These are phyloP conservation scores for Paramisgurnus dabryanus DNA, from an alignment of 2,113 vertebrate species.

Conservation along the genomic window DNA sequence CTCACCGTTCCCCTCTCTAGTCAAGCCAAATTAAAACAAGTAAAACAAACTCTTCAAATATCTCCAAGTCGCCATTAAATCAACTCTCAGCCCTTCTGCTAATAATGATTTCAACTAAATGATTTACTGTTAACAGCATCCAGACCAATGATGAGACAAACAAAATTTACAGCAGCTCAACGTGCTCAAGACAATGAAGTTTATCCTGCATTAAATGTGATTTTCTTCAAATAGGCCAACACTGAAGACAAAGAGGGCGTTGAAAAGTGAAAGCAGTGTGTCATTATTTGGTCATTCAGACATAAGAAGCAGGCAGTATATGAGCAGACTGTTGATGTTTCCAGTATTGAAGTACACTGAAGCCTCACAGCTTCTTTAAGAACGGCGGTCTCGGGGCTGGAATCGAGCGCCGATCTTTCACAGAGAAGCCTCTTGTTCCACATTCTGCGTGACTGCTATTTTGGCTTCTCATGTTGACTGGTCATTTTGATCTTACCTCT, in stretches of 20 bases:
- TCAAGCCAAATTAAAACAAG: conserved; percentile 72
- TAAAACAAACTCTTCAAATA: conserved; percentile 28
- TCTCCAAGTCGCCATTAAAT: not conserved
- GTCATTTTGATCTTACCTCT: conserved; percentile 57
- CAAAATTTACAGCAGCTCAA: not conserved
- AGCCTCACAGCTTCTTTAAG: conserved; percentile 55
- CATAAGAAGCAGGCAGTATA: conserved; percentile 35
- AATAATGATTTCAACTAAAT: not conserved
- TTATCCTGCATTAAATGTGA: not conserved
- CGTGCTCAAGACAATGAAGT: not conserved
- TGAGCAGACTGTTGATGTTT: conserved; percentile 58
- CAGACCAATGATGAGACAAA: no score
- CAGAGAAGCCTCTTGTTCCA: conserved; percentile 6
- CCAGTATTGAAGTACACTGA: conserved; percentile 62
- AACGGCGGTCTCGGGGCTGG: conserved; percentile 42
- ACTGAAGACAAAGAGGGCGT: not conserved
- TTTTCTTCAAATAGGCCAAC: not conserved
- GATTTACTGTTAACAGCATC: no score
- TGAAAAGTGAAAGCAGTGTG: conserved; percentile 17
- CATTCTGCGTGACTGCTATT: conserved; percentile 4
- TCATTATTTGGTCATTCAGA: conserved; percentile 19
- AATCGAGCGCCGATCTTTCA: not conserved
- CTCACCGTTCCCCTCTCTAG: conserved; percentile 76
- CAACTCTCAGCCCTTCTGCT: not conserved
- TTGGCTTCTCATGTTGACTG: conserved; percentile 18